A percentile compares a stretch with the other conserved stretches of the same genome.
These are phyloP conservation scores for Holacanthella duospinosa DNA, from an alignment of 2,888 invertebrate genomes.

Conservation along the genomic window DNA sequence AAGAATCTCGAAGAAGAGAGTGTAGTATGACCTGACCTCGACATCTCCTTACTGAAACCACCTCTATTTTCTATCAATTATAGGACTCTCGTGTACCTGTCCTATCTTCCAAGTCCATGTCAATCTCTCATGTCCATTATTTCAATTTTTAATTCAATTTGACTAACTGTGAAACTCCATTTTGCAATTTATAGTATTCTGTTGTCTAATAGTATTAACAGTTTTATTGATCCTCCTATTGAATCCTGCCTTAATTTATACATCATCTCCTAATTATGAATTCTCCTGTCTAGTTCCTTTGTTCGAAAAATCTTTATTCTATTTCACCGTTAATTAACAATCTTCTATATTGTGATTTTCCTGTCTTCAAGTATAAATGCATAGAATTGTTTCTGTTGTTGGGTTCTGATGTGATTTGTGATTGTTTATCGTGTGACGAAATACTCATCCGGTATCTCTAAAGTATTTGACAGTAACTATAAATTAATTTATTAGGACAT, in stretches of 20 bases:
- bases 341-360: not conserved
- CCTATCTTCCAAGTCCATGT: not conserved
- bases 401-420: not conserved
- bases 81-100: conserved; percentile 3
- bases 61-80: not conserved
- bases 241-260: too few relatives aligned
- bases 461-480: too few relatives aligned
- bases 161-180: too few relatives aligned
- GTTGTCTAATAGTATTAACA: too few relatives aligned
- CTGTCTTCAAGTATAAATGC: not conserved
- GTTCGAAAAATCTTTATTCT: too few relatives aligned
- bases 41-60: not conserved
- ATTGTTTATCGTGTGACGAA: not conserved
- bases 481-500: too few relatives aligned
- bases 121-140: not conserved
- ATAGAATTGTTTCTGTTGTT: too few relatives aligned
- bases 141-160: not conserved
- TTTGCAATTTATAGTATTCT: too few relatives aligned
- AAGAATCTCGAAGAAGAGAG: conserved; percentile 38
- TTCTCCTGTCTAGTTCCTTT: too few relatives aligned
- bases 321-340: too few relatives aligned
- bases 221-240: too few relatives aligned
- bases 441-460: not conserved
- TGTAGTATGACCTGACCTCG: conserved; percentile 30
- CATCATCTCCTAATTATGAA: too few relatives aligned